Base-by-base conservation (phyloP, 2,888 invertebrate genomes). In the Podotricha telesiphe region DNA sequence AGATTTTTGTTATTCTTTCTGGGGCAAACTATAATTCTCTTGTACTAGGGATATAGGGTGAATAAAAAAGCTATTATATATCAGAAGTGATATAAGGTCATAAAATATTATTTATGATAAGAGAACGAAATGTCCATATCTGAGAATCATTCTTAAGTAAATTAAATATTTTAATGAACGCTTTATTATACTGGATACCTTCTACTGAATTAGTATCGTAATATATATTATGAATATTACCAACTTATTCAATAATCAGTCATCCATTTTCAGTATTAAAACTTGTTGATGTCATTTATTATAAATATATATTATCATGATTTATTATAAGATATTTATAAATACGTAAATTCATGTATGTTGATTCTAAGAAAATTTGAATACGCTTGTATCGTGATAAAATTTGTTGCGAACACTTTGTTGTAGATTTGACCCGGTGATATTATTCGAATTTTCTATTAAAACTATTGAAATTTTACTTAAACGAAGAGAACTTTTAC, bases 351-450 rank as follows among this genome's bases (percentile, higher is more conserved):
- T 15, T 11, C 19, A 72, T 75, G 65, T 63, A 71, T 72, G 71
- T 75, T 76, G 72, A 71, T 70, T 53, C 76, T 73, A 78, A 75
- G 75, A 76, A 74, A 70, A 71, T 74, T 73, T 70, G 11, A 75
- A 75, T 75, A 76, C 75, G 77, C 76, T 74, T 75, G 74, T 77
- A 75, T 73, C 70, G 72, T 76, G 74, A 73, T 73, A 76, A 61
- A 47, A 69, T 73, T 62, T 65, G 68, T 73, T 73, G 73, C 73
- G 17, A 71, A 40, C 55, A 67, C 65, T 66, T 66, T 67, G 34
- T 68, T 55, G 50, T 69, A 72, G 40, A 50, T 63, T 37, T 47
- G 19, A 65, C 28, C 40, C 17, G 40, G 42, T 50, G 22, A 66
- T 66, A 58, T 55, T 28, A 50, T 56, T 58, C 47, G 65, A 66